A percentile compares a stretch with the other conserved stretches of the same genome.
Conservation (phyloP, 2,797 vertebrate genomes). For the Gadopsis bispinosus region DNA sequence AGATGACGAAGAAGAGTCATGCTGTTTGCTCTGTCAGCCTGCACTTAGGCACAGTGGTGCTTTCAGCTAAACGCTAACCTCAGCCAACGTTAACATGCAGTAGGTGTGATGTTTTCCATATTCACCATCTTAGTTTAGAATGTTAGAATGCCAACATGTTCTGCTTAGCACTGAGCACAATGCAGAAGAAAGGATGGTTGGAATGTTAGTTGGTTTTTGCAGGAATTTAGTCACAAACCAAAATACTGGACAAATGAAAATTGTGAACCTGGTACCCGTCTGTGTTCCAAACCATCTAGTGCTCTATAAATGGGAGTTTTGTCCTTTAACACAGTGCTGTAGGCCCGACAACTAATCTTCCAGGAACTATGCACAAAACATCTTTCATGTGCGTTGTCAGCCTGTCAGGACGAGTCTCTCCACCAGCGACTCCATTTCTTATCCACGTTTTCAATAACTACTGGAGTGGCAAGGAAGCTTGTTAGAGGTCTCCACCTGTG, state of each 20-base stretch:
- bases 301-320: background rate
- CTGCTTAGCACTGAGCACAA: background rate
- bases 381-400: no score
- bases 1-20: background rate
- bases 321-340: background rate
- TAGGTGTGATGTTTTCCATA: background rate
- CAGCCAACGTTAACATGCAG: background rate
- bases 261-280: no score
- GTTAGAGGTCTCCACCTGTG: constrained; percentile 2
- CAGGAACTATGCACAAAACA: background rate
- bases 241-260: no score
- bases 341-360: background rate
- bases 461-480: background rate
- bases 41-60: no score
- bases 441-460: background rate
- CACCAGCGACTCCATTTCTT: background rate
- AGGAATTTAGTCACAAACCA: no score
- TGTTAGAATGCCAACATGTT: background rate
- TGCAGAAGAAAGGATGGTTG: no score
- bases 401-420: background rate
- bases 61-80: background rate
- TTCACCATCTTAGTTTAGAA: background rate
- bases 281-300: background rate
- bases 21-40: no score
- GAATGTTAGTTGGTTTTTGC: no score